Base-by-base conservation (phyloP, 1,140 invertebrate species). In the Scaptomyza hsui region DNA sequence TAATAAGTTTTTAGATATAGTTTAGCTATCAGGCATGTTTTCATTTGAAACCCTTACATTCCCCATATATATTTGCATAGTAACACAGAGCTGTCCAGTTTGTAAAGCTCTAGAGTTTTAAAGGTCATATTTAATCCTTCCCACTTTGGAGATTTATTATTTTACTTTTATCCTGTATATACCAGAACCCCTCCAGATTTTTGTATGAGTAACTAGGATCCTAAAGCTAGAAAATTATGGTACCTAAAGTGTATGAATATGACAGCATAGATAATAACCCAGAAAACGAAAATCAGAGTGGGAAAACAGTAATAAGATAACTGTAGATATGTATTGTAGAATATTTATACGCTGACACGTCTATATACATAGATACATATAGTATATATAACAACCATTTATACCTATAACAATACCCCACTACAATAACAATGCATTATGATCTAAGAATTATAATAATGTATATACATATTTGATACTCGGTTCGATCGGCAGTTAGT, bases 321-420 rank as follows among this genome's bases (percentile, higher is more conserved):
- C 49, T 86, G 83, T 88, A 88, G 82, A 88, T 88, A 88, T 89
- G 71, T 89, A 88, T 57, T 88, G 74, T 89, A 88, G 82, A 60
- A 80, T 76, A 75, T 71, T 56, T 65, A 88, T 37, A 52, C 29
- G 29, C 35, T 55, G 26, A 29, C 26, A 55, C 21, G 51, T 53
- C 32, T 37, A 42, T 52, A 37, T 49, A 52, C 13, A 24, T 24
- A 63, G 44, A 88, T 81, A 81, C 77, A 77, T 56, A 75, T 65
- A 61, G 42, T 47, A 44, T 59, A 53, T 41, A 53, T 52, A 32
- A 49, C 26, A 55, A 41, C 52, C 49, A 70, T 69, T 44, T 55
- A 72, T 69, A 89, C 61, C 65, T 75, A 77, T 65, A 59, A 69
- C 51, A 9, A n/a, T 57, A 57, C 18, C 47, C 29, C 16, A 53